These are phyloP conservation scores for Brachionus koreanus DNA, from an alignment of 1,140 invertebrate species.

Conservation along the genomic window DNA sequence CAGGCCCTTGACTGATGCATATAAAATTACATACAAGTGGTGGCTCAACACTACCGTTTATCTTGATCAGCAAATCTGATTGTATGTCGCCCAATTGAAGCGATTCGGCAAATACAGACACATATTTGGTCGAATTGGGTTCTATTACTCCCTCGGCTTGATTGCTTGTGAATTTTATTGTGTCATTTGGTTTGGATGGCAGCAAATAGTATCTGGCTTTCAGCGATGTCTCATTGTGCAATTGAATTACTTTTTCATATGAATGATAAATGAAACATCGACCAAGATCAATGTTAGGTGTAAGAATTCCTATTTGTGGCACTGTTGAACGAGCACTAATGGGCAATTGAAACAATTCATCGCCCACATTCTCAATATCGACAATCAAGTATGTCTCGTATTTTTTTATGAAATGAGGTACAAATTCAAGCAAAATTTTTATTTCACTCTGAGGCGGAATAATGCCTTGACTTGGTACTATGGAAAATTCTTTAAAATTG, in stretches of 20 bases:
- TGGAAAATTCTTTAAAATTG: conserved; percentile 55
- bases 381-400: conserved; percentile 57
- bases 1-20: conserved; percentile 59
- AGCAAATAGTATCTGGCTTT: conserved; percentile 57
- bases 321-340: conserved; percentile 58
- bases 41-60: conserved; percentile 55
- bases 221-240: conserved; percentile 56
- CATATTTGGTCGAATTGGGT: conserved; percentile 51
- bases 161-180: conserved; percentile 7
- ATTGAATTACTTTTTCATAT: conserved; percentile 52
- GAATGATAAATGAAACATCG: conserved; percentile 57
- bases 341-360: conserved; percentile 55
- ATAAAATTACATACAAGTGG: conserved; percentile 55
- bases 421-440: conserved; percentile 53
- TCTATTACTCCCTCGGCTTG: conserved; percentile 49
- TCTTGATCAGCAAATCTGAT: conserved; percentile 49
- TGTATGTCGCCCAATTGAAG: conserved; percentile 54
- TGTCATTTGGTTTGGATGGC: conserved; percentile 2
- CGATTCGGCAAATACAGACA: conserved; percentile 53
- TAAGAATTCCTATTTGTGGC: conserved; percentile 52
- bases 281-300: conserved; percentile 53
- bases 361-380: conserved; percentile 57
- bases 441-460: conserved; percentile 54
- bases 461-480: conserved; percentile 53
- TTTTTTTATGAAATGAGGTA: conserved; percentile 56